Percentiles rank a stretch among this genome's conserved stretches.
Conservation (phyloP, 2,797 vertebrate species). For the Hybognathus amarus region DNA sequence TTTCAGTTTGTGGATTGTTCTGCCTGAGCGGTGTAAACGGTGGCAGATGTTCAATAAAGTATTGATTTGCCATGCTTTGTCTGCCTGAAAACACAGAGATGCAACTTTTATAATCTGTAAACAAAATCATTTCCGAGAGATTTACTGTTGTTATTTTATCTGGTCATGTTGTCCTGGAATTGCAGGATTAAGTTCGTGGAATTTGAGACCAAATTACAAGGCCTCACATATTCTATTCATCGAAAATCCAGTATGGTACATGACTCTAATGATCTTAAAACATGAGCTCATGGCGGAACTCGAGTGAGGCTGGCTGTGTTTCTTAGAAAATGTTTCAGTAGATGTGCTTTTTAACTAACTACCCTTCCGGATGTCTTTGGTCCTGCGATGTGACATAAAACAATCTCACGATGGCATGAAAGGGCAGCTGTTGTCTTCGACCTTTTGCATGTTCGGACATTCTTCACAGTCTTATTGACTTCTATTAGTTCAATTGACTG, state of each 20-base stretch:
- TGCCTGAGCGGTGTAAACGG: neutral
- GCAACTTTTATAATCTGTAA: neutral
- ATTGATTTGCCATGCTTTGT: constrained; percentile 17
- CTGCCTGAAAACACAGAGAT: neutral
- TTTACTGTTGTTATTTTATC: constrained; percentile 6
- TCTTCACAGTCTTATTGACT: constrained; percentile 30
- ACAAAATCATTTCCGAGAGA: neutral
- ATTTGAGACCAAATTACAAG: neutral
- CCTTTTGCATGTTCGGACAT: constrained; percentile 41
- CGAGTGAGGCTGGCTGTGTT: neutral
- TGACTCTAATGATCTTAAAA: neutral
- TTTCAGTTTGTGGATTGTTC: neutral
- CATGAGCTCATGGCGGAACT: neutral
- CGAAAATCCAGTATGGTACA: neutral
- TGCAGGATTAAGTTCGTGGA: neutral
- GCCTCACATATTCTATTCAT: neutral
- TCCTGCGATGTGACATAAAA: too few relatives aligned
- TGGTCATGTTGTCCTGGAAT: neutral
- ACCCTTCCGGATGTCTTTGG: neutral
- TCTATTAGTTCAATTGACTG: constrained; percentile 33
- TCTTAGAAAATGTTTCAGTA: neutral
- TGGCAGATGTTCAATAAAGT: constrained; percentile 18
- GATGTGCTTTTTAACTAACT: neutral
- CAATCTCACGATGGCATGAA: constrained; percentile 9
- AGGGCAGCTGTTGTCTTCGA: constrained; percentile 14